These are phyloP conservation scores for Chironex yamaguchii DNA, from an alignment of 30 jellyfish, hydroid and myxozoan species.

Conservation along the genomic window DNA sequence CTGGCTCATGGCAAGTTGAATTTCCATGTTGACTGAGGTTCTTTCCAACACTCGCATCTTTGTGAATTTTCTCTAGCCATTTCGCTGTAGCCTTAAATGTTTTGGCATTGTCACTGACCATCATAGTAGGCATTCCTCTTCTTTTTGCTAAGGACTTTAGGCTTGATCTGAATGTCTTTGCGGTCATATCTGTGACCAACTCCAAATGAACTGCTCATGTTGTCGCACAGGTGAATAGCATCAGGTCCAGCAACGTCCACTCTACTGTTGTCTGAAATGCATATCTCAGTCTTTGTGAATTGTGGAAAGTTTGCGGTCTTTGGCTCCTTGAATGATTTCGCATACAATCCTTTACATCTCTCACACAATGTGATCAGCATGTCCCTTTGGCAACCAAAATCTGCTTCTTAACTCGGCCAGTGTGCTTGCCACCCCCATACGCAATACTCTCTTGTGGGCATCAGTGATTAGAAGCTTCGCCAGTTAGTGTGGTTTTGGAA, in stretches of 20 bases:
- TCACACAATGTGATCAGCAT: neutral
- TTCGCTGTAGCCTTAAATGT: conserved; percentile 7
- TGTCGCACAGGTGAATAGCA: conserved; percentile 65
- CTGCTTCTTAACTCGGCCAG: conserved; percentile 32
- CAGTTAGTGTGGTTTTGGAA: conserved; percentile 30
- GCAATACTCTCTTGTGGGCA: conserved; percentile 54
- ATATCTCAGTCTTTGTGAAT: conserved; percentile 10
- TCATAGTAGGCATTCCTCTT: conserved; percentile 57
- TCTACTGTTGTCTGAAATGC: conserved; percentile 48
- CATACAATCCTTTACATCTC: conserved; percentile 9
- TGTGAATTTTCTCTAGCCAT: conserved; percentile 18
- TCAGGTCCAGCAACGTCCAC: too few species aligned
- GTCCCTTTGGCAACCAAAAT: conserved; percentile 47
- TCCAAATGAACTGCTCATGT: conserved; percentile 55
- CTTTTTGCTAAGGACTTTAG: conserved; percentile 45
- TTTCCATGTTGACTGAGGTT: too few species aligned
- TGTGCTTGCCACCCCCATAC: conserved; percentile 60
- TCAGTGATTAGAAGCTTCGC: conserved; percentile 12
- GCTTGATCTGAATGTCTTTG: conserved; percentile 10
- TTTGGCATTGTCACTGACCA: conserved; percentile 58
- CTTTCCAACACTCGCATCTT: conserved; percentile 13
- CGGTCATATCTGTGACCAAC: neutral
- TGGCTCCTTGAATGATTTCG: conserved; percentile 26
- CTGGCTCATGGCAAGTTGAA: too few species aligned
- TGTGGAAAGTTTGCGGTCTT: conserved; percentile 11